Conservation (phyloP, 2,888 invertebrate genomes). For the Epistrophe grossulariae region DNA sequence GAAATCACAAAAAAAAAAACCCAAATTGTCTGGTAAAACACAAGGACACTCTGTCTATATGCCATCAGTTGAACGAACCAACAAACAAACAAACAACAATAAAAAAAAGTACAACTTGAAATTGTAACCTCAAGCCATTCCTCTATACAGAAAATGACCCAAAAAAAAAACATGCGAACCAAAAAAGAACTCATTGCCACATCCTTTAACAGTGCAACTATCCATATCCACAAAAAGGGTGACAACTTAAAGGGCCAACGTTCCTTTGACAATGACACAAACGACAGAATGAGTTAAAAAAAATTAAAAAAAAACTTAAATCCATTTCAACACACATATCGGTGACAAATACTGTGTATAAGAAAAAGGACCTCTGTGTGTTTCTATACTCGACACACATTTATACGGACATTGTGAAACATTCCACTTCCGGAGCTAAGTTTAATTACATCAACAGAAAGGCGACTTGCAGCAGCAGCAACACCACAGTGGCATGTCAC, state of each 20-base stretch:
- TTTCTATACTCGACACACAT: not conserved
- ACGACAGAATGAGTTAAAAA: slow-evolving; percentile 13
- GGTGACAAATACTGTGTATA: not conserved
- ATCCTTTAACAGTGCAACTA: slow-evolving; percentile 39
- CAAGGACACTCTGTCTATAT: slow-evolving; percentile 4
- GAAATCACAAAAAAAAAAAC: slow-evolving; percentile 27
- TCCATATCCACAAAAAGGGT: slow-evolving; percentile 37
- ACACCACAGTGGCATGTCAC: slow-evolving; percentile 43
- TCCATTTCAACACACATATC: slow-evolving; percentile 31
- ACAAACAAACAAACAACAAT: not conserved
- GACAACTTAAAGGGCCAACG: slow-evolving; percentile 41
- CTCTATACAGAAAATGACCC: slow-evolving; percentile 4
- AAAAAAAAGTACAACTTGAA: slow-evolving; percentile 16
- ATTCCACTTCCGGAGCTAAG: slow-evolving; percentile 42
- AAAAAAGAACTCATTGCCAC: slow-evolving; percentile 18
- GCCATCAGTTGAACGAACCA: not conserved
- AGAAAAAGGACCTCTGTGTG: not conserved
- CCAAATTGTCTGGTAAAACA: slow-evolving; percentile 18
- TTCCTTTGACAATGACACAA: slow-evolving; percentile 67
- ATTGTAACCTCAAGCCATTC: slow-evolving; percentile 40
- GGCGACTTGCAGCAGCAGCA: slow-evolving; percentile 23
- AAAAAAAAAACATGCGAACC: not conserved
- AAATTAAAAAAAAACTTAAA: not conserved
- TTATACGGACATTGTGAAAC: slow-evolving; percentile 33
- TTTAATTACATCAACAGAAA: slow-evolving; percentile 67